phyloP scores from a whole-genome alignment of 2,113 vertebrate genomes.

The Heloderma charlesbogerti region DNA sequence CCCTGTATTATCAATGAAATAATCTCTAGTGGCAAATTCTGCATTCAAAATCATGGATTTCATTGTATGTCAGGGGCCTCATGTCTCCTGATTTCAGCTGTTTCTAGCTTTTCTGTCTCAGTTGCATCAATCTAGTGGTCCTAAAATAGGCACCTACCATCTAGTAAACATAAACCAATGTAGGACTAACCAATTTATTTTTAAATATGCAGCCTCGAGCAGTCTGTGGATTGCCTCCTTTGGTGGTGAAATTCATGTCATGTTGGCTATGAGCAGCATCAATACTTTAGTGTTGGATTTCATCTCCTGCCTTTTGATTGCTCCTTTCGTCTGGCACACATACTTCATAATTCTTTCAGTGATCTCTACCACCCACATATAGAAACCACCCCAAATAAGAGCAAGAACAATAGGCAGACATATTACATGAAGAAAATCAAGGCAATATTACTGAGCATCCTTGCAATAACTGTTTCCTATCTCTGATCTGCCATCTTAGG shows the following conservation, averaged over 20 bases:
- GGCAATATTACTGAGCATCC: not conserved
- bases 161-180: not conserved
- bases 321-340: not conserved
- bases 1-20: not conserved
- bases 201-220: not conserved
- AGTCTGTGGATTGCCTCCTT: not conserved
- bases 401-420: not conserved
- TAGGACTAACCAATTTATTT: not conserved
- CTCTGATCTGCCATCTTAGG: not conserved
- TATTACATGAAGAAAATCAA: not conserved
- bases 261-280: not conserved
- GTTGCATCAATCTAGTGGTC: not conserved
- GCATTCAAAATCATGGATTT: not conserved
- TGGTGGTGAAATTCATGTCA: not conserved
- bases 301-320: not conserved
- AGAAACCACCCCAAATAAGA: not conserved
- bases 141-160: not conserved
- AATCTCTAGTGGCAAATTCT: not conserved
- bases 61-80: not conserved
- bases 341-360: not conserved
- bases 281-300: not conserved
- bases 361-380: constrained; percentile 2
- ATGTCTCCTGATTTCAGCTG: not conserved
- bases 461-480: constrained; percentile 25
- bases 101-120: not conserved